Evolutionary conservation across 2,888 invertebrate genomes (phyloP).

Genomic region (Catocala nupta): DNA sequence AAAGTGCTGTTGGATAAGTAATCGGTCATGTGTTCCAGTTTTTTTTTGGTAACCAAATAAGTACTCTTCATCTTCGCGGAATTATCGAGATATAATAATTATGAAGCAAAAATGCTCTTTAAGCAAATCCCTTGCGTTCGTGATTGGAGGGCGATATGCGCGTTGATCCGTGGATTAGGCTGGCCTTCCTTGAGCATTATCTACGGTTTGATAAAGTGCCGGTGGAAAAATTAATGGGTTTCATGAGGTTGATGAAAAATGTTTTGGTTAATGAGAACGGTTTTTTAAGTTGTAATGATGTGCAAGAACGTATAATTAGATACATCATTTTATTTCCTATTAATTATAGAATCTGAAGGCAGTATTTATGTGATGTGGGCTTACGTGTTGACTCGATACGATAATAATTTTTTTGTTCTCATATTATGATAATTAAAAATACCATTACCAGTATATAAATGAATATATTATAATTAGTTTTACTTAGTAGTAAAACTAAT

Average conservation of each 20-base stretch:
- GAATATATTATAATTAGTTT: too few relatives aligned
- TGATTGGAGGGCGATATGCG: constrained; percentile 31
- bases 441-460: too few relatives aligned
- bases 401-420: too few relatives aligned
- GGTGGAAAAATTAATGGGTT: constrained; percentile 1
- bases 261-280: not conserved
- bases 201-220: constrained; percentile 8
- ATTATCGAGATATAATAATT: constrained; percentile 41
- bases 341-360: too few relatives aligned
- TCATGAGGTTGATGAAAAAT: not conserved
- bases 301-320: too few relatives aligned
- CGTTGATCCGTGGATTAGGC: constrained; percentile 21
- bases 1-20: constrained; percentile 6
- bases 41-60: constrained; percentile 23
- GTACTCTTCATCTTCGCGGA: constrained; percentile 28
- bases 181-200: constrained; percentile 9
- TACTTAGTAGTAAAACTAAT: too few relatives aligned
- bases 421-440: too few relatives aligned
- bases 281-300: not conserved
- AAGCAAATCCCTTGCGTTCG: constrained; percentile 39
- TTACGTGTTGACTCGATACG: too few relatives aligned
- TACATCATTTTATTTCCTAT: too few relatives aligned
- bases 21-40: constrained; percentile 21
- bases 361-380: too few relatives aligned
- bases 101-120: constrained; percentile 27